Percentiles rank a stretch among this genome's conserved stretches.
phyloP scores from a whole-genome alignment of 2,888 invertebrate species.

The Nomada goodeniana region DNA sequence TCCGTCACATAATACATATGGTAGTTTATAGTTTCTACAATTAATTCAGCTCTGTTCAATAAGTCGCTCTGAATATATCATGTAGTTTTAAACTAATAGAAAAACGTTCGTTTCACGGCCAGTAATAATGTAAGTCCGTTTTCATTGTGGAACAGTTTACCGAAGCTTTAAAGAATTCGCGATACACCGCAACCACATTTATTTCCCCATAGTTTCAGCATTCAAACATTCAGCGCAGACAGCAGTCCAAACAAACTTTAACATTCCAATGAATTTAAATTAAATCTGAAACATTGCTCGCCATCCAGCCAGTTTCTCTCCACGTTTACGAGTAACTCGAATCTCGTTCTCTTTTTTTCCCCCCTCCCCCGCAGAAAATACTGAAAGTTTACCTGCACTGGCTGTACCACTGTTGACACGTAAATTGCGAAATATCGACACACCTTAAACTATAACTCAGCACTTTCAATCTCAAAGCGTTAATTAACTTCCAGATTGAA shows the following conservation, averaged over 20 bases:
- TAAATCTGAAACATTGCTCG: background rate
- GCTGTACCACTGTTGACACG: background rate
- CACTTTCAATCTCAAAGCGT: constrained; percentile 3
- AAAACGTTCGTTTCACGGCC: no score
- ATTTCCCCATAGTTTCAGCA: background rate
- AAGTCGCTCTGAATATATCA: no score
- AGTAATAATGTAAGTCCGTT: no score
- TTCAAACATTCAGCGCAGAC: background rate
- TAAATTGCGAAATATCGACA: constrained; percentile 5
- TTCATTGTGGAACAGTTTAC: no score
- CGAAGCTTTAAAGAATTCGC: no score
- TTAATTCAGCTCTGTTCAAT: no score
- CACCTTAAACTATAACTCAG: background rate
- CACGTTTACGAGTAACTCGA: background rate
- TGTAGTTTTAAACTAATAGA: no score
- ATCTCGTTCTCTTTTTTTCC: background rate
- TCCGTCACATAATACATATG: no score
- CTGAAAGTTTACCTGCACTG: background rate
- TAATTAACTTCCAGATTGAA: constrained; percentile 19
- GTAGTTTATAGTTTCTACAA: no score
- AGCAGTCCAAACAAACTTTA: background rate
- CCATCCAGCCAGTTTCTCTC: background rate
- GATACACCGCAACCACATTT: background rate
- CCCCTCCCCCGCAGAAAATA: background rate
- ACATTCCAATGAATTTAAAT: background rate